Percentiles rank a stretch among this genome's conserved stretches.
Conservation (phyloP, 1,140 invertebrate species). For the Leptonema lineaticorne region DNA sequence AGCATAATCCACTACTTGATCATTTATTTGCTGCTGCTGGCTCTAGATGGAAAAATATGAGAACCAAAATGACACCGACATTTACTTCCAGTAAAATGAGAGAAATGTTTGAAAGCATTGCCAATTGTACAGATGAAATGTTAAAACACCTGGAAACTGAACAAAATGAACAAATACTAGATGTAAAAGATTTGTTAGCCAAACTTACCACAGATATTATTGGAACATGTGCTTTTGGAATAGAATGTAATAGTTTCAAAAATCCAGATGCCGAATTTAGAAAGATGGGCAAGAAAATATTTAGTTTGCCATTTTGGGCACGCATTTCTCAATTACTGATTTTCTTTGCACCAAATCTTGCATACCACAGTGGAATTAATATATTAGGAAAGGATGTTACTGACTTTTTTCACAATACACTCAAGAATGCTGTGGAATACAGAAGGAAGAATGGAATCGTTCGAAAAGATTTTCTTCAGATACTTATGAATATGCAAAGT, state of each 20-base stretch:
- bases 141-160: constrained; percentile 7
- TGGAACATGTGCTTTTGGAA: constrained; percentile 62
- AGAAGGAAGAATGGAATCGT: constrained; percentile 54
- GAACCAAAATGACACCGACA: constrained; percentile 55
- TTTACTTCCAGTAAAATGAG: constrained; percentile 57
- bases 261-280: constrained; percentile 59
- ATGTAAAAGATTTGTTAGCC: constrained; percentile 54
- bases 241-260: constrained; percentile 60
- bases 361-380: constrained; percentile 8
- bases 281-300: constrained; percentile 46
- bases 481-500: constrained; percentile 56
- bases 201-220: constrained; percentile 66
- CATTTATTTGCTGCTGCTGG: constrained; percentile 56
- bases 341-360: constrained; percentile 29
- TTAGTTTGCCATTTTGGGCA: not conserved
- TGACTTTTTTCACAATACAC: constrained; percentile 53
- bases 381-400: constrained; percentile 34
- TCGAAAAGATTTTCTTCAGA: constrained; percentile 58
- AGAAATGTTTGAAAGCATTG: constrained; percentile 48
- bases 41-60: constrained; percentile 56
- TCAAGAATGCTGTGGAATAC: constrained; percentile 58
- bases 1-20: constrained; percentile 55
- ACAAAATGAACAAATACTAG: constrained; percentile 30
- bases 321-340: not conserved
- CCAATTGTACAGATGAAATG: constrained; percentile 23